phyloP scores from a whole-genome alignment of 2,888 invertebrate genomes.

The Cylindroiulus punctatus region DNA sequence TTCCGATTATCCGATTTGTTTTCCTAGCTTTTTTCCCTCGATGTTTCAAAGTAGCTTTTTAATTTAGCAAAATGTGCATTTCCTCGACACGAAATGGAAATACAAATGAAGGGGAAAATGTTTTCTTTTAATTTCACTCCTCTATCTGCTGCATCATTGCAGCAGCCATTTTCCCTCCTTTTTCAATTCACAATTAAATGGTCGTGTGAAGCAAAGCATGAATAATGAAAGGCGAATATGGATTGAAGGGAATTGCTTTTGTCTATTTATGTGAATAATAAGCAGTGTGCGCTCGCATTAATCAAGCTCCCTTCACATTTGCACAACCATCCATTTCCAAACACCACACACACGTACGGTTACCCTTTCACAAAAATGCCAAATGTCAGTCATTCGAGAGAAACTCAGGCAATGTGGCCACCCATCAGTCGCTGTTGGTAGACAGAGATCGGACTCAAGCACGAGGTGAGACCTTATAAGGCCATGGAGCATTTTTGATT shows the following conservation, averaged over 20 bases:
- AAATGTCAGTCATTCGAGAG: not conserved
- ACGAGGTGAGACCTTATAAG: not conserved
- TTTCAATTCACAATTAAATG: slow-evolving; percentile 42
- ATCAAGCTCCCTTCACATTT: slow-evolving; percentile 55
- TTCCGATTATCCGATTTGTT: not conserved
- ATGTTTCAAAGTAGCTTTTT: not conserved
- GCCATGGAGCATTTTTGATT: too few relatives aligned
- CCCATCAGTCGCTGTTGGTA: not conserved
- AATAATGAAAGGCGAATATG: slow-evolving; percentile 54
- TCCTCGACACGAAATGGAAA: not conserved
- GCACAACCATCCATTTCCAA: slow-evolving; percentile 52
- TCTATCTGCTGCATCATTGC: slow-evolving; percentile 2
- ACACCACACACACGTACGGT: not conserved
- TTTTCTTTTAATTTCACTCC: slow-evolving; percentile 30
- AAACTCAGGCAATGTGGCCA: not conserved
- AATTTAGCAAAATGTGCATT: slow-evolving; percentile 27
- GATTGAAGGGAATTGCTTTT: slow-evolving; percentile 54
- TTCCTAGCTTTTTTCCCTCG: slow-evolving; percentile 7
- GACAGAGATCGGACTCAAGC: slow-evolving; percentile 11
- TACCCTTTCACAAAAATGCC: slow-evolving; percentile 8
- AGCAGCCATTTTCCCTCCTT: slow-evolving; percentile 1
- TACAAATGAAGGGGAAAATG: slow-evolving; percentile 42
- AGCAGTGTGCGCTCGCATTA: slow-evolving; percentile 53
- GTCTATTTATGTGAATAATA: slow-evolving; percentile 52
- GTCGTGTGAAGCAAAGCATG: slow-evolving; percentile 54